Conservation (phyloP, 1,140 invertebrate genomes). For the Grapholita molesta region DNA sequence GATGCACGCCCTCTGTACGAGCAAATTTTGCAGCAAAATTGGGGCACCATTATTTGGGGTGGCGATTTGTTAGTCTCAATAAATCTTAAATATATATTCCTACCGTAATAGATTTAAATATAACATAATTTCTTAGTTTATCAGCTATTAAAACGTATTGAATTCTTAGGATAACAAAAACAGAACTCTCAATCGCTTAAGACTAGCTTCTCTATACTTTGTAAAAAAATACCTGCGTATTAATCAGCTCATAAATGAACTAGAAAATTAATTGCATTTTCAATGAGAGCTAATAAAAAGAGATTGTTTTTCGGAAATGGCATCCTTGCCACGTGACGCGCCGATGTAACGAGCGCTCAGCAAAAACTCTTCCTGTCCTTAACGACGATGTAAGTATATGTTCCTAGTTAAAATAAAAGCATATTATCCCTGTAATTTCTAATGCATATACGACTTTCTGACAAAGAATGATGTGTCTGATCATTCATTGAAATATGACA, state of each 20-base stretch:
- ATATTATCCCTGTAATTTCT: not conserved
- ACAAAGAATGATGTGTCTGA: not conserved
- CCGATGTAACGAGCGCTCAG: not conserved
- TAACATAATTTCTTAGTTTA: too few relatives aligned
- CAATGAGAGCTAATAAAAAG: constrained; percentile 1
- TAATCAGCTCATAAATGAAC: not conserved
- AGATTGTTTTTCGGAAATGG: not conserved
- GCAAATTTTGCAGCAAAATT: too few relatives aligned
- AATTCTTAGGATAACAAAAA: not conserved
- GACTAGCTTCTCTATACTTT: not conserved
- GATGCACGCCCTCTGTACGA: too few relatives aligned
- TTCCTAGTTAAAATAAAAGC: not conserved
- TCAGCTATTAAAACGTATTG: not conserved
- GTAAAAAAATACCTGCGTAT: not conserved
- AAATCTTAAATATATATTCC: too few relatives aligned
- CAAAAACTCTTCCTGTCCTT: not conserved
- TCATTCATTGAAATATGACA: constrained; percentile 15
- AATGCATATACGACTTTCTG: not conserved
- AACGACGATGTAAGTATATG: not conserved
- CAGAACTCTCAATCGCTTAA: not conserved
- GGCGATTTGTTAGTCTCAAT: too few relatives aligned
- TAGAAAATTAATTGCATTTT: constrained; percentile 16
- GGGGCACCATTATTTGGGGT: too few relatives aligned
- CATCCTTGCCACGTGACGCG: not conserved
- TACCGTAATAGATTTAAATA: too few relatives aligned